A percentile compares a stretch with the other conserved stretches of the same genome.
phyloP scores from a whole-genome alignment of 2,113 vertebrate species.

The Salminus brasiliensis region DNA sequence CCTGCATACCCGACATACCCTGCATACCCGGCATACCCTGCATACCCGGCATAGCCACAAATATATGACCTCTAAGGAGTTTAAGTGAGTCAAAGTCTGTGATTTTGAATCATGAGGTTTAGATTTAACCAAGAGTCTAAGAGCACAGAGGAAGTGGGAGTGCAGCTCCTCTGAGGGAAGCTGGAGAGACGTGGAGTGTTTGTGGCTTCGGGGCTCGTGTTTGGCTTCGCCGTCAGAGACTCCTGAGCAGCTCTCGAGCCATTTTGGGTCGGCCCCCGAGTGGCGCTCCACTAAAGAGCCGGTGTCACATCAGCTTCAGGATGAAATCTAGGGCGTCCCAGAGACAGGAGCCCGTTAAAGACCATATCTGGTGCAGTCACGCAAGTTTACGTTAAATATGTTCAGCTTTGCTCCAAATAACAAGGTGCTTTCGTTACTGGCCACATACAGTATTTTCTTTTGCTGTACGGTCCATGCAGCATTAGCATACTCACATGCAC shows the following conservation, averaged over 20 bases:
- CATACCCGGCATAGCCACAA: too few relatives aligned
- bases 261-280: conserved; percentile 54
- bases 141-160: conserved; percentile 12
- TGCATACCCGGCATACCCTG: too few relatives aligned
- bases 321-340: conserved; percentile 54
- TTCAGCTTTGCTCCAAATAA: not conserved
- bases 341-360: conserved; percentile 30
- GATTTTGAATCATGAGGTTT: not conserved
- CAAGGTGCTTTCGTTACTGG: not conserved
- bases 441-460: not conserved
- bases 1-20: too few relatives aligned
- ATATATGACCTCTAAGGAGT: not conserved
- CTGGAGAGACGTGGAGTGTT: conserved; percentile 15
- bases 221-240: conserved; percentile 13
- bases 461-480: too few relatives aligned
- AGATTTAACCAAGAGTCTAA: not conserved
- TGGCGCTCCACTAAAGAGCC: conserved; percentile 55
- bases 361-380: not conserved
- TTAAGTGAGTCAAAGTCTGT: not conserved
- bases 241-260: conserved; percentile 54
- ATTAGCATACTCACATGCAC: too few relatives aligned
- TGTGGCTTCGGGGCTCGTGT: conserved; percentile 8
- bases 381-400: not conserved
- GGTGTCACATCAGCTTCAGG: conserved; percentile 55
- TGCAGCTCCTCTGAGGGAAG: conserved; percentile 24